phyloP scores from a whole-genome alignment of 2,888 invertebrate species.

The Drosophila gaucha region DNA sequence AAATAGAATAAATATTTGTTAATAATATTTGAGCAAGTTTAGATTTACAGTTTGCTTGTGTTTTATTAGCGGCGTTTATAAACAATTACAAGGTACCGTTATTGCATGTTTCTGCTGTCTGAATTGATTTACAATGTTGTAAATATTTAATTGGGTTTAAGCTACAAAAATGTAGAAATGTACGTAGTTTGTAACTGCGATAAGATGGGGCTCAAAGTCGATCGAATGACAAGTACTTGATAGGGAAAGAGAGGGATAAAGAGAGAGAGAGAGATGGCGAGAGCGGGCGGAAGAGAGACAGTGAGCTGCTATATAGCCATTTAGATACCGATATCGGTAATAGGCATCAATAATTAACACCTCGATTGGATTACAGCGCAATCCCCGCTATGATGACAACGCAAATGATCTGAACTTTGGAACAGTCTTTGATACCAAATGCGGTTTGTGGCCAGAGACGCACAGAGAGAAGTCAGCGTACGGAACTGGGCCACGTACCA shows the following conservation, averaged over 20 bases:
- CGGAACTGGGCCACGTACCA: conserved; percentile 32
- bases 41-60: conserved; percentile 23
- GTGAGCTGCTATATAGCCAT: conserved; percentile 1
- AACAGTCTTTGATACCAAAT: conserved; percentile 7
- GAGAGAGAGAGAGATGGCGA: neutral
- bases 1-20: conserved; percentile 4
- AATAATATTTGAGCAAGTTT: conserved; percentile 2
- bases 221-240: conserved; percentile 13
- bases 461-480: neutral
- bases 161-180: neutral
- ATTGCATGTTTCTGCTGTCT: neutral
- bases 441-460: neutral
- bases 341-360: conserved; percentile 12
- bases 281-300: neutral
- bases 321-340: conserved; percentile 18
- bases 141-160: neutral
- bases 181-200: conserved; percentile 13
- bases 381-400: conserved; percentile 8
- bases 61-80: conserved; percentile 3
- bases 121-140: conserved; percentile 22
- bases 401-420: conserved; percentile 40
- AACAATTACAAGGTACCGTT: conserved; percentile 3
- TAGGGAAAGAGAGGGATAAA: no score
- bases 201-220: conserved; percentile 32
- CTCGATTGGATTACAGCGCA: conserved; percentile 9